Conservation (phyloP, 2,888 invertebrate genomes). For the Agelastica alni region DNA sequence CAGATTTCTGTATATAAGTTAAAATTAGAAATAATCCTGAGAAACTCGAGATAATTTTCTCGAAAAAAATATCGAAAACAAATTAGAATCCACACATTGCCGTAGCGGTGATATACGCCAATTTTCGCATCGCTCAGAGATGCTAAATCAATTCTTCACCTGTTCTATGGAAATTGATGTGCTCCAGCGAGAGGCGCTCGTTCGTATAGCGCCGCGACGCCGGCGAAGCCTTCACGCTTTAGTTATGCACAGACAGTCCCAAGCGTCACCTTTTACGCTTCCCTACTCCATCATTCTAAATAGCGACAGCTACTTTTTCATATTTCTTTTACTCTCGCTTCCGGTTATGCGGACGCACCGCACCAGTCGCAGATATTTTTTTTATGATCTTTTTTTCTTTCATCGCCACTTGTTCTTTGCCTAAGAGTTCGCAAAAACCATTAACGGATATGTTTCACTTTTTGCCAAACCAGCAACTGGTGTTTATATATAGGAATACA, state of each 20-base stretch:
- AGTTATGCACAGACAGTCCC: constrained; percentile 48
- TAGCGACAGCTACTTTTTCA: constrained; percentile 48
- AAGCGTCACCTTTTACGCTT: constrained; percentile 48
- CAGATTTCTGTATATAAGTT: too few relatives aligned
- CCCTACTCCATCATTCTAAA: constrained; percentile 48
- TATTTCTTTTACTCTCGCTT: constrained; percentile 13
- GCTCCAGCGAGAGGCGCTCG: constrained; percentile 28
- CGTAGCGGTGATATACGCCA: constrained; percentile 19
- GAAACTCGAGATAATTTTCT: not conserved
- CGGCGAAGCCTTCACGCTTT: constrained; percentile 38
- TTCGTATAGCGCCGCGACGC: constrained; percentile 18
- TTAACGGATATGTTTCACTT: not conserved
- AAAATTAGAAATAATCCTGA: too few relatives aligned
- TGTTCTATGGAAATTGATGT: constrained; percentile 43
- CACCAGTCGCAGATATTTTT: constrained; percentile 1
- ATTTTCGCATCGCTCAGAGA: constrained; percentile 35
- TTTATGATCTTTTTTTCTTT: constrained; percentile 2
- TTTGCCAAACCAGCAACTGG: not conserved
- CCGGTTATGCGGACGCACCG: constrained; percentile 6
- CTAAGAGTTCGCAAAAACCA: not conserved
- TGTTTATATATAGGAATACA: not conserved
- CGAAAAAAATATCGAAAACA: constrained; percentile 9
- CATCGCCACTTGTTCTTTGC: constrained; percentile 5
- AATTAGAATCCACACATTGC: constrained; percentile 16
- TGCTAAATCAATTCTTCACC: constrained; percentile 46